Evolutionary conservation across 2,113 vertebrate species (phyloP).

Genomic region (Eudyptes chrysolophus): DNA sequence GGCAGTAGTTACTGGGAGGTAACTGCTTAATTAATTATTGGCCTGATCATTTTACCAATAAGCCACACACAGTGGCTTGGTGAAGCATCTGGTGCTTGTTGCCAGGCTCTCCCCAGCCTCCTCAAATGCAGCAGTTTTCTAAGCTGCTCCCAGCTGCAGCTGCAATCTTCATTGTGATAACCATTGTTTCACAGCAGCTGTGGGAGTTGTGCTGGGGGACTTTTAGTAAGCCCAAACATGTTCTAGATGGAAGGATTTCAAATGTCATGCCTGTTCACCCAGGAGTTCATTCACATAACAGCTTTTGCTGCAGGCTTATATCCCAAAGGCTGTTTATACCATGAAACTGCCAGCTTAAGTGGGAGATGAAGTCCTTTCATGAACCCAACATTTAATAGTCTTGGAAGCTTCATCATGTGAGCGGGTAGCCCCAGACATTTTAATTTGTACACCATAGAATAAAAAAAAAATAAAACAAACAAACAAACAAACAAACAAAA

Average conservation of each 20-base stretch:
- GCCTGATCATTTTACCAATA: not conserved
- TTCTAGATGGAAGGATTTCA: not conserved
- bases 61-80: not conserved
- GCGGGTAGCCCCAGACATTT: not conserved
- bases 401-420: not conserved
- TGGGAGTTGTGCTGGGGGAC: not conserved
- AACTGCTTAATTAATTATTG: not conserved
- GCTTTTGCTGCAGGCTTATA: not conserved
- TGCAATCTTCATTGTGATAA: not conserved
- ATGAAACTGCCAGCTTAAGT: not conserved
- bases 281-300: not conserved
- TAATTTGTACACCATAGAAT: not conserved
- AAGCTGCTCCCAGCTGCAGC: not conserved
- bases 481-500: not conserved
- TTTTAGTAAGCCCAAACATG: not conserved
- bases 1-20: not conserved
- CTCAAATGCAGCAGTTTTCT: not conserved
- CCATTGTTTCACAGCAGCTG: not conserved
- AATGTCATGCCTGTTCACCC: not conserved
- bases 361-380: not conserved
- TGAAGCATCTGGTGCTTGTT: not conserved
- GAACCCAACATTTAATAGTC: not conserved
- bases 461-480: not conserved
- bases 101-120: not conserved
- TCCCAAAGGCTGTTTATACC: not conserved